Conservation (phyloP, 2,797 vertebrate species). For the Hyperoplus lanceolatus region DNA sequence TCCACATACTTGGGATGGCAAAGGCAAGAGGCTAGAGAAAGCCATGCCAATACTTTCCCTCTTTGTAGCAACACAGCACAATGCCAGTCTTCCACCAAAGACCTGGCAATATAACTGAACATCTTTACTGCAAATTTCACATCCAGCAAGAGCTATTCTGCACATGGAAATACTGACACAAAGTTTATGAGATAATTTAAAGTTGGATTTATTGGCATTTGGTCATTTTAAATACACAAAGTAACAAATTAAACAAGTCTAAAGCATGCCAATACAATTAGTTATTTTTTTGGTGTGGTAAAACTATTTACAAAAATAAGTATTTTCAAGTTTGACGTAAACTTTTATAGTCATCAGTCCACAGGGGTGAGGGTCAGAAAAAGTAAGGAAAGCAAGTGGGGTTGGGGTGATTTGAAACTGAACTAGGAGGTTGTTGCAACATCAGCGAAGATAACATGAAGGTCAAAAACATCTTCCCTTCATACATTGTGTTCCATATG, state of each 20-base stretch:
- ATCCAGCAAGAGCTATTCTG: neutral
- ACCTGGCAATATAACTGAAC: neutral
- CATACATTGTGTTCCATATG: constrained; percentile 78
- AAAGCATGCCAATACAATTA: constrained; percentile 81
- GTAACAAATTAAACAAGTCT: constrained; percentile 82
- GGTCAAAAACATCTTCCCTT: constrained; percentile 80
- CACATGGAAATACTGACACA: neutral
- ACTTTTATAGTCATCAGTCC: constrained; percentile 86
- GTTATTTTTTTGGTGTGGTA: constrained; percentile 64
- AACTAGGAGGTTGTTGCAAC: constrained; percentile 69
- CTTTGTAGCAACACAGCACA: constrained; percentile 44
- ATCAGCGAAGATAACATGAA: constrained; percentile 82
- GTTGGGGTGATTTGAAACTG: constrained; percentile 49
- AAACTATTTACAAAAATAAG: constrained; percentile 87
- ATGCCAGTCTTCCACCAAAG: constrained; percentile 13
- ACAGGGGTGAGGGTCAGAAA: constrained; percentile 61
- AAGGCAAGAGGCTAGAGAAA: constrained; percentile 66
- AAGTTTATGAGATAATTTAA: constrained; percentile 65
- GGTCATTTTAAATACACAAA: constrained; percentile 80
- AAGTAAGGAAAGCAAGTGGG: constrained; percentile 34
- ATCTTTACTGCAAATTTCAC: neutral
- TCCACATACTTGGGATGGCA: constrained; percentile 78
- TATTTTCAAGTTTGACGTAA: constrained; percentile 82
- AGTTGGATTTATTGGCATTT: constrained; percentile 85
- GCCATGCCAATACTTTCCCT: constrained; percentile 52